Evolutionary conservation across 1,140 invertebrate genomes (phyloP).

Genomic region (Mylabris phalerata): DNA sequence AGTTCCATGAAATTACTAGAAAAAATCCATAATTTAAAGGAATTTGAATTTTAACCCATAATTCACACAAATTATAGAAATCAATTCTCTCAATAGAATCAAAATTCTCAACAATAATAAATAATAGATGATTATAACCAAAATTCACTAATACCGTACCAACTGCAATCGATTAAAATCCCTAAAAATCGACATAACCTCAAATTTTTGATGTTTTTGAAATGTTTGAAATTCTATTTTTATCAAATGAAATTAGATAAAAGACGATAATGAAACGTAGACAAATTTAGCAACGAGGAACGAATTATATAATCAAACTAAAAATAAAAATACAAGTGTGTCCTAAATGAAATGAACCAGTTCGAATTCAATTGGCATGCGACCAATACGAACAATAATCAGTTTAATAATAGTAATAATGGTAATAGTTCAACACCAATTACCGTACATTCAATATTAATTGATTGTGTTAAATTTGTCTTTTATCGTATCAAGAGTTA

Average conservation of each 20-base stretch:
- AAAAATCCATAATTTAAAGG: too few species aligned
- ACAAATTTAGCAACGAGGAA: neutral
- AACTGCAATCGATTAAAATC: too few species aligned
- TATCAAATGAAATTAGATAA: conserved; percentile 7
- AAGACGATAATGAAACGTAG: neutral
- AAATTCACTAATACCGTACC: too few species aligned
- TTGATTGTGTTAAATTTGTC: neutral
- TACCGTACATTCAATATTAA: too few species aligned
- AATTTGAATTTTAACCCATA: too few species aligned
- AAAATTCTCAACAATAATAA: too few species aligned
- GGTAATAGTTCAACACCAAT: too few species aligned
- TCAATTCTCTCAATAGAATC: too few species aligned
- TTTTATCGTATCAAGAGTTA: conserved; percentile 18
- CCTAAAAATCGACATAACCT: neutral
- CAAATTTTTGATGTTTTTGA: neutral
- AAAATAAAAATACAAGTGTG: neutral
- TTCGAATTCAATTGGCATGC: neutral
- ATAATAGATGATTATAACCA: too few species aligned
- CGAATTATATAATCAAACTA: neutral
- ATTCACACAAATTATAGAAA: too few species aligned
- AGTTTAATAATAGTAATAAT: too few species aligned
- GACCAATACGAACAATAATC: neutral
- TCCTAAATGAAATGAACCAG: neutral
- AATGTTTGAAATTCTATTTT: conserved; percentile 11
- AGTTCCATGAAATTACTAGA: too few species aligned